A percentile compares a stretch with the other conserved stretches of the same genome.
phyloP scores from a whole-genome alignment of 1,140 invertebrate genomes.

The Papilio machaon region DNA sequence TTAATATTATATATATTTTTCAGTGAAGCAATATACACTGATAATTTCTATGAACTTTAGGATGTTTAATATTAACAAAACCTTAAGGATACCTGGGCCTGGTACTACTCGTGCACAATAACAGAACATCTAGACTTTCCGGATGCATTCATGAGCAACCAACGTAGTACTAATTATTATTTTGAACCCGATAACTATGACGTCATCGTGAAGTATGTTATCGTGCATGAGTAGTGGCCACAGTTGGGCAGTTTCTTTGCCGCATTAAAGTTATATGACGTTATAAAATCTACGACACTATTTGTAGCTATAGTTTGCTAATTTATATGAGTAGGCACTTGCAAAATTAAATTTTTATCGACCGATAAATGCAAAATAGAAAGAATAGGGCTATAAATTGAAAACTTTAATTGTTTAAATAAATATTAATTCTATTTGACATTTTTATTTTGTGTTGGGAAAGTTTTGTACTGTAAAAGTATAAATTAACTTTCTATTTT shows the following conservation, averaged over 20 bases:
- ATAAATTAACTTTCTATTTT: too few species aligned
- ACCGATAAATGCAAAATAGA: too few species aligned
- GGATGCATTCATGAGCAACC: too few species aligned
- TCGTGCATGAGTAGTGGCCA: not conserved
- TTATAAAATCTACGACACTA: not conserved
- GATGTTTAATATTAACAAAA: constrained; percentile 54
- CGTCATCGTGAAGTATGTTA: not conserved
- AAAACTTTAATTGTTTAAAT: not conserved
- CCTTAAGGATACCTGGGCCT: not conserved
- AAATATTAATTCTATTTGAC: not conserved
- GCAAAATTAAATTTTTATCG: not conserved
- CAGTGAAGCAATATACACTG: constrained; percentile 47
- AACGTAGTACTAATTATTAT: too few species aligned
- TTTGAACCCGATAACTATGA: not conserved
- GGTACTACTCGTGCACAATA: not conserved
- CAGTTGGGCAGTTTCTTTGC: not conserved
- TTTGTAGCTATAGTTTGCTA: not conserved
- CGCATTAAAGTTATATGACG: too few species aligned
- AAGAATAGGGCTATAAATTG: not conserved
- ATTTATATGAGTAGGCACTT: constrained; percentile 11
- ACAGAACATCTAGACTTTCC: not conserved
- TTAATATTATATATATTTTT: constrained; percentile 65
- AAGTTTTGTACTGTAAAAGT: too few species aligned
- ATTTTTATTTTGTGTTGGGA: too few species aligned
- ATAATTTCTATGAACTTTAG: constrained; percentile 47